Conservation (phyloP, 2,113 vertebrate genomes). For the Bubo bubo region DNA sequence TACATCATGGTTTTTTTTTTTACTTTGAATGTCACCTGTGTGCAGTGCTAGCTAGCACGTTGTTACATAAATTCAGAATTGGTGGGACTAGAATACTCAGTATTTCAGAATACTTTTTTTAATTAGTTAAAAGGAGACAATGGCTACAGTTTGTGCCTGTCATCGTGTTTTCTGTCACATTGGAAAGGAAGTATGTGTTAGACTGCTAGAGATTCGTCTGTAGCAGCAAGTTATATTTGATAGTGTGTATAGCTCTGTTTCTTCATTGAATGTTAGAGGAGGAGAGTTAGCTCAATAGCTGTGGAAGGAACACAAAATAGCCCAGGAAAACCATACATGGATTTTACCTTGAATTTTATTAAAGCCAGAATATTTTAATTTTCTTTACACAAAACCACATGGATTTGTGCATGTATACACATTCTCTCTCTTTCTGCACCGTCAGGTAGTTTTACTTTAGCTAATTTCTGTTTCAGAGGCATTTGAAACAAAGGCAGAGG, state of each 20-base stretch:
- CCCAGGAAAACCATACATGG: not conserved
- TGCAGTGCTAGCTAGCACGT: not conserved
- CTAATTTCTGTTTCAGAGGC: not conserved
- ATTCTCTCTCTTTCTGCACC: not conserved
- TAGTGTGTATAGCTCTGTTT: not conserved
- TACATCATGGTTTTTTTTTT: not conserved
- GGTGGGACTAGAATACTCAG: not conserved
- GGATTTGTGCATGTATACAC: not conserved
- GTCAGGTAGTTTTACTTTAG: not conserved
- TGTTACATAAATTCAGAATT: not conserved
- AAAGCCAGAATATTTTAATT: not conserved
- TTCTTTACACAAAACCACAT: not conserved
- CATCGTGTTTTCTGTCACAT: not conserved
- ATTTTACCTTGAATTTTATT: not conserved
- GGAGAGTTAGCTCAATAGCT: not conserved
- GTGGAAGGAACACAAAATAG: not conserved
- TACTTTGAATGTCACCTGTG: not conserved
- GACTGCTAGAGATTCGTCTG: not conserved
- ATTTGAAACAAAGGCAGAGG: not conserved
- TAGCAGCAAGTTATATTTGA: not conserved
- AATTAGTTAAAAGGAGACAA: not conserved
- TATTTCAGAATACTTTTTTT: not conserved
- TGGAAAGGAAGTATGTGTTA: not conserved
- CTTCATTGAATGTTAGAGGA: not conserved
- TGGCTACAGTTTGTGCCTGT: not conserved